Evolutionary conservation across 64 coral and sea anemone genomes (phyloP).

Genomic region (Stylophora pistillata): DNA sequence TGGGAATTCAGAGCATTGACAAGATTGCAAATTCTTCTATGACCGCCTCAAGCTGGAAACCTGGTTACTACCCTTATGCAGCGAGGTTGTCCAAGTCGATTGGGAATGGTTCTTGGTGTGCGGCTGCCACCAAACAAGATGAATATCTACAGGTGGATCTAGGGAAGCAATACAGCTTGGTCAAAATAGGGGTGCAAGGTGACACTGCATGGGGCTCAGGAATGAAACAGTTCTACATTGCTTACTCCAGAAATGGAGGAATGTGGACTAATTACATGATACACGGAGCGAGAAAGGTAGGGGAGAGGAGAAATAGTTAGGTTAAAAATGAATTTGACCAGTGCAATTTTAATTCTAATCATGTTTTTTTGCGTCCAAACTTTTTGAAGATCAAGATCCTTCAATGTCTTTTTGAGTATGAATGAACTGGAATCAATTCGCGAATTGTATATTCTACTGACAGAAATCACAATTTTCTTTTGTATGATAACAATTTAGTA

Average conservation of each 20-base stretch:
- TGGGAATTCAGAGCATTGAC: neutral
- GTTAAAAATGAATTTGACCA: neutral
- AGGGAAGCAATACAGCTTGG: slow-evolving; percentile 9
- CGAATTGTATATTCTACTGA: too few relatives aligned
- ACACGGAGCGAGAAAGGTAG: slow-evolving; percentile 51
- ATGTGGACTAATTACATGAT: slow-evolving; percentile 63
- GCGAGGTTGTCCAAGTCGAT: neutral
- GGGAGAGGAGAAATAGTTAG: neutral
- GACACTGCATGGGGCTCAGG: slow-evolving; percentile 15
- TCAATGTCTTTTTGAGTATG: too few relatives aligned
- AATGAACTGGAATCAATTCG: too few relatives aligned
- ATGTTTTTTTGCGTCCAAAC: too few relatives aligned
- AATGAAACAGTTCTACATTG: slow-evolving; percentile 16
- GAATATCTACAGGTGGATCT: slow-evolving; percentile 37
- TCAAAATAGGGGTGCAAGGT: slow-evolving; percentile 64
- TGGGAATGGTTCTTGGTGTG: slow-evolving; percentile 52
- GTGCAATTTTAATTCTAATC: too few relatives aligned
- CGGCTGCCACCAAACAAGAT: neutral
- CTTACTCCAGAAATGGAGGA: slow-evolving; percentile 40
- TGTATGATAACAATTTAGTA: too few relatives aligned
- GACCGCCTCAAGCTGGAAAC: slow-evolving; percentile 5
- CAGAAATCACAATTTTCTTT: too few relatives aligned
- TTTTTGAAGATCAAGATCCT: too few relatives aligned
- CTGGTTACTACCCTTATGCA: slow-evolving; percentile 4
- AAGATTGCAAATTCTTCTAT: slow-evolving; percentile 27